A percentile compares a stretch with the other conserved stretches of the same genome.
phyloP scores from a whole-genome alignment of 1,140 invertebrate species.

The Phortica variegata region DNA sequence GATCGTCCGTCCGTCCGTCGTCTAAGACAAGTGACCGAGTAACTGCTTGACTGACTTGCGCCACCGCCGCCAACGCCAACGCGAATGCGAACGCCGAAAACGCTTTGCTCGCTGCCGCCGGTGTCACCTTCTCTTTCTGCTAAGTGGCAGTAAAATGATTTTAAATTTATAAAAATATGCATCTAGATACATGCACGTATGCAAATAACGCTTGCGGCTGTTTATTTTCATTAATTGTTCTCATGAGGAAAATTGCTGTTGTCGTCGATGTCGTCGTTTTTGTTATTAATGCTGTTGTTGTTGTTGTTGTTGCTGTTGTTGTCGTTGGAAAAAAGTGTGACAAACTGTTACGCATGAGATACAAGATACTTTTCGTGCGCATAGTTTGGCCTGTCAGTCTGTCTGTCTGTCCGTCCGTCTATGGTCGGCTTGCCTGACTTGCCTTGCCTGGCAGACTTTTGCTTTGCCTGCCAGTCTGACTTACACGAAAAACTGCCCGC shows the following conservation, averaged over 20 bases:
- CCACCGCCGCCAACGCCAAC: too few relatives aligned
- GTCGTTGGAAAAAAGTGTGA: conserved; percentile 54
- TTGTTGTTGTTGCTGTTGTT: too few relatives aligned
- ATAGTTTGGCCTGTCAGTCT: background rate
- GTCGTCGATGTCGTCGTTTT: too few relatives aligned
- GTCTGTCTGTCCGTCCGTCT: too few relatives aligned
- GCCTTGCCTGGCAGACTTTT: conserved; percentile 12
- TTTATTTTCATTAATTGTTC: conserved; percentile 55
- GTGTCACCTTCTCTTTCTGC: background rate
- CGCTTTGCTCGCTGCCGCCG: too few relatives aligned
- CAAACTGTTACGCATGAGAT: conserved; percentile 52
- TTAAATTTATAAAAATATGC: conserved; percentile 30
- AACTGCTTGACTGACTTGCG: too few relatives aligned
- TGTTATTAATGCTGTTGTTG: too few relatives aligned
- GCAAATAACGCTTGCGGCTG: conserved; percentile 35
- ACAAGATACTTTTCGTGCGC: conserved; percentile 38
- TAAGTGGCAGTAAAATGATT: conserved; percentile 52
- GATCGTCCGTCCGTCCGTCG: conserved; percentile 8
- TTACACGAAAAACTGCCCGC: conserved; percentile 25
- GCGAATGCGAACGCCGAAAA: too few relatives aligned
- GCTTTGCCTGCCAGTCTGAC: conserved; percentile 14
- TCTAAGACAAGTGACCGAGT: conserved; percentile 21
- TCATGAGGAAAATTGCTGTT: conserved; percentile 36
- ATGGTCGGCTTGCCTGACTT: conserved; percentile 33
- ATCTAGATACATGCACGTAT: conserved; percentile 24